Evolutionary conservation across 1,140 invertebrate species (phyloP).

Genomic region (Pinna nobilis): DNA sequence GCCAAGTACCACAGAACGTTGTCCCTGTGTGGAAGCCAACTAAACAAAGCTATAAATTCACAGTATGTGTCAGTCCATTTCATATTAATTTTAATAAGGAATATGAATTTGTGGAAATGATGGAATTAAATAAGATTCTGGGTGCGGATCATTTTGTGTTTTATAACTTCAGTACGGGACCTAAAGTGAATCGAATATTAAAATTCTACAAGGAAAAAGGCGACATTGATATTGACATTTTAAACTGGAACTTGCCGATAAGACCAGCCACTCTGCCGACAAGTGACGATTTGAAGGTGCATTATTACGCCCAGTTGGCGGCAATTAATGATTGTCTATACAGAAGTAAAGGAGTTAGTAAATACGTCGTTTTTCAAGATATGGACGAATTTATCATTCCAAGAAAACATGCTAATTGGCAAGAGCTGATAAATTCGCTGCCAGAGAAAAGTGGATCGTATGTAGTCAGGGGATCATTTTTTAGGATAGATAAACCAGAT

Average conservation of each 20-base stretch:
- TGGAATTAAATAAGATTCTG: conserved; percentile 89
- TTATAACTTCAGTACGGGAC: conserved; percentile 92
- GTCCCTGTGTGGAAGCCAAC: conserved; percentile 17
- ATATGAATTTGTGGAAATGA: conserved; percentile 89
- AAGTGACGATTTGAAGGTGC: conserved; percentile 36
- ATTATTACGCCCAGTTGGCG: conserved; percentile 50
- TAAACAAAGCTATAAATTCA: conserved; percentile 25
- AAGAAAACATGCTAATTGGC: conserved; percentile 31
- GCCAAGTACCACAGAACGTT: conserved; percentile 20
- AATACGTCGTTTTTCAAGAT: conserved; percentile 44
- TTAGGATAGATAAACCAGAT: conserved; percentile 43
- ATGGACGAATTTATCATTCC: conserved; percentile 52
- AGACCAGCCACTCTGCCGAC: conserved; percentile 37
- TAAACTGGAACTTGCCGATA: conserved; percentile 84
- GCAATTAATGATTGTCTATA: conserved; percentile 54
- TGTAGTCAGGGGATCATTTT: conserved; percentile 46
- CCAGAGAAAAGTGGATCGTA: conserved; percentile 4
- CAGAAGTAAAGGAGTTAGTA: conserved; percentile 25
- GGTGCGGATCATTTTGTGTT: conserved; percentile 92
- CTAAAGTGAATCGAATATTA: conserved; percentile 81
- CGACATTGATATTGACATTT: conserved; percentile 81
- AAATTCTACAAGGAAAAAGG: conserved; percentile 80
- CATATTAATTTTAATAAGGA: conserved; percentile 90
- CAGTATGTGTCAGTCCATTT: conserved; percentile 92
- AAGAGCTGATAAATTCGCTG: conserved; percentile 23